phyloP scores from a whole-genome alignment of 2,888 invertebrate species.

The Auanema freiburgensis region DNA sequence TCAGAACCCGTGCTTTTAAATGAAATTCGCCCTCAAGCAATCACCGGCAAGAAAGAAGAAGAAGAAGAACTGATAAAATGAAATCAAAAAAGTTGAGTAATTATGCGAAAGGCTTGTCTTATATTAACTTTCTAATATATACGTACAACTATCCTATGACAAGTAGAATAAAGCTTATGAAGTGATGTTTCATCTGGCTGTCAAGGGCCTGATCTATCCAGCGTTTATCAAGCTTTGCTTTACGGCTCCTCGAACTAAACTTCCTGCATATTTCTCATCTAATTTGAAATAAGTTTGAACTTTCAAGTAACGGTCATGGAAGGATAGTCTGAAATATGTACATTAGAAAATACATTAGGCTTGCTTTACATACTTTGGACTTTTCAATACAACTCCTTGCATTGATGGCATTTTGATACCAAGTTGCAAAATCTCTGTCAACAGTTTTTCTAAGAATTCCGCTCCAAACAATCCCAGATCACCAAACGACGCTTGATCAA shows the following conservation, averaged over 20 bases:
- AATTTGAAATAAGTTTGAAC: slow-evolving; percentile 63
- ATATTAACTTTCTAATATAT: slow-evolving; percentile 1
- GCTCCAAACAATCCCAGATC: slow-evolving; percentile 64
- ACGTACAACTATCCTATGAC: background rate
- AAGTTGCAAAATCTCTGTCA: slow-evolving; percentile 62
- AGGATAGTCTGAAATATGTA: slow-evolving; percentile 44
- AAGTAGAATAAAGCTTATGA: too few species aligned
- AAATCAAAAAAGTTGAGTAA: too few species aligned
- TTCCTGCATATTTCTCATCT: slow-evolving; percentile 58
- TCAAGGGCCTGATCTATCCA: slow-evolving; percentile 24
- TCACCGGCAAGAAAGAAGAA: too few species aligned
- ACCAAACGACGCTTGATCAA: slow-evolving; percentile 60
- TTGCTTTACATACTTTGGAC: slow-evolving; percentile 61
- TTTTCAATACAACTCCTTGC: slow-evolving; percentile 59
- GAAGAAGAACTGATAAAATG: too few species aligned
- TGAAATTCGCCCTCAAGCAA: too few species aligned
- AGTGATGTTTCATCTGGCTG: too few species aligned
- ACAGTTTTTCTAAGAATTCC: slow-evolving; percentile 60
- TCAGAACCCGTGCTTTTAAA: too few species aligned
- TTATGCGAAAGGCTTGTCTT: too few species aligned
- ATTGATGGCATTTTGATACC: slow-evolving; percentile 60
- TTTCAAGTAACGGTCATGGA: slow-evolving; percentile 60
- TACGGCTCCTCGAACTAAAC: slow-evolving; percentile 60
- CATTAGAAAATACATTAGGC: too few species aligned
- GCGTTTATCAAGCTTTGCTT: slow-evolving; percentile 52